Conservation (phyloP, 2,797 vertebrate genomes). For the Mycteria americana region DNA sequence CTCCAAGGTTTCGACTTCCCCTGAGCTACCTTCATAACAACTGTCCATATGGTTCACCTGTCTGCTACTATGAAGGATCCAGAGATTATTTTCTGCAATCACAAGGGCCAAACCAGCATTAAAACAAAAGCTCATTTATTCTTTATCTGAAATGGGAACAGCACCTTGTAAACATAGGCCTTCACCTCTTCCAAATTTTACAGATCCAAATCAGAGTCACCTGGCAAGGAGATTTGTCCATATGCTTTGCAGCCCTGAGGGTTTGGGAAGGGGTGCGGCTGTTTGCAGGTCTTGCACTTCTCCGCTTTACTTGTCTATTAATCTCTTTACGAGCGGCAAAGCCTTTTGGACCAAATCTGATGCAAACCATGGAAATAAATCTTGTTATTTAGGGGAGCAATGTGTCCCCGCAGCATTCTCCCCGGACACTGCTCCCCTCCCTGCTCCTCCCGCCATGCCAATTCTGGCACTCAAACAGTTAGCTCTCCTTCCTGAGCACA, state of each 20-base stretch:
- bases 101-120: background rate
- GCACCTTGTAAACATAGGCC: background rate
- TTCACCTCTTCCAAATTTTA: background rate
- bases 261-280: background rate
- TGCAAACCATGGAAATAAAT: background rate
- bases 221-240: background rate
- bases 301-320: background rate
- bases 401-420: background rate
- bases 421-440: background rate
- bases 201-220: background rate
- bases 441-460: background rate
- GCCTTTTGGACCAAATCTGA: background rate
- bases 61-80: background rate
- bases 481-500: background rate
- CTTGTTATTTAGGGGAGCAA: background rate
- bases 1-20: background rate
- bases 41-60: accelerated
- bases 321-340: background rate
- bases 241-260: background rate
- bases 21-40: background rate
- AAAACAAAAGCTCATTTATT: background rate
- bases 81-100: background rate
- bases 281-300: background rate
- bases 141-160: background rate
- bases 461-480: background rate